Evolutionary conservation across 2,888 invertebrate genomes (phyloP).

Genomic region (Limenitis camilla): DNA sequence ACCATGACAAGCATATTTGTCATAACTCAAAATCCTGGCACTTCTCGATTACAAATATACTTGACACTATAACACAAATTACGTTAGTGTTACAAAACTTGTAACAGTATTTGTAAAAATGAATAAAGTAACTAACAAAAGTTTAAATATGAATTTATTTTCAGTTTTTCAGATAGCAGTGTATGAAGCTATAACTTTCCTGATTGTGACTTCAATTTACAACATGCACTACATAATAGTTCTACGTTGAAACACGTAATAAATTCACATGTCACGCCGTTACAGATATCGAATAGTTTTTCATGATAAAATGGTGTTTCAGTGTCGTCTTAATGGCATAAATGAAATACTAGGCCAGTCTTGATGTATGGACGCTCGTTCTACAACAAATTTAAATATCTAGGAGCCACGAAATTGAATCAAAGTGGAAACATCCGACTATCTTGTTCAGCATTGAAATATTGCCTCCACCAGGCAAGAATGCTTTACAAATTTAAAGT

Average conservation of each 20-base stretch:
- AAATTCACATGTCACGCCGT: slow-evolving; percentile 32
- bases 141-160: neutral
- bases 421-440: slow-evolving; percentile 12
- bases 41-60: too few species aligned
- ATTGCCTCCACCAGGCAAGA: neutral
- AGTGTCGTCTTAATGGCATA: slow-evolving; percentile 38
- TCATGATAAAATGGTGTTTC: slow-evolving; percentile 38
- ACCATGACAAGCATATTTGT: too few species aligned
- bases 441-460: slow-evolving; percentile 2
- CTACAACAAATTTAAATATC: slow-evolving; percentile 25
- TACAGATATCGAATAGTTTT: slow-evolving; percentile 40
- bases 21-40: too few species aligned
- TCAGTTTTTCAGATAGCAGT: neutral
- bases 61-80: too few species aligned
- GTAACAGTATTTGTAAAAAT: too few species aligned
- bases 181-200: slow-evolving; percentile 4
- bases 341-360: slow-evolving; percentile 37
- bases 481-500: too few species aligned
- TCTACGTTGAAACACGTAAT: slow-evolving; percentile 30
- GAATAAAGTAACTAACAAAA: neutral
- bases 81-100: too few species aligned
- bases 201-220: slow-evolving; percentile 21
- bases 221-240: slow-evolving; percentile 24
- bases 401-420: slow-evolving; percentile 24
- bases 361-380: slow-evolving; percentile 29